These are phyloP conservation scores for Sympetrum striolatum DNA, from an alignment of 2,888 invertebrate species.

Conservation along the genomic window DNA sequence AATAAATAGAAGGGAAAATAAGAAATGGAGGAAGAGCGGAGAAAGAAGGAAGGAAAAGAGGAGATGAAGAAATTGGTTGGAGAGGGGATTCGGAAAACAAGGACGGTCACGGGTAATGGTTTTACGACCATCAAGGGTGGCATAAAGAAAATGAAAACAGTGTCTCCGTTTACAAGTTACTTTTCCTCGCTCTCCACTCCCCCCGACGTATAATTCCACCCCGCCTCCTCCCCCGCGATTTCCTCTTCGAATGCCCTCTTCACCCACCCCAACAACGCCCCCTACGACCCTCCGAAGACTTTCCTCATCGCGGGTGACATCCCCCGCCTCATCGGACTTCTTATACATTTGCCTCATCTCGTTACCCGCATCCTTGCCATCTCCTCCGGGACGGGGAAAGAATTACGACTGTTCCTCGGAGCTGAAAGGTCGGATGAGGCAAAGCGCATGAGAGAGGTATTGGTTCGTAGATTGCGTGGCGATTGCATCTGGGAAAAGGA, in stretches of 20 bases:
- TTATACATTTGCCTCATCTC: conserved; percentile 1
- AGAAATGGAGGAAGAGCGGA: neutral
- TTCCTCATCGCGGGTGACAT: neutral
- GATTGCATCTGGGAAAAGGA: neutral
- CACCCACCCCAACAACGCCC: neutral
- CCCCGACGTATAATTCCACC: neutral
- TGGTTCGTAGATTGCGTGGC: neutral
- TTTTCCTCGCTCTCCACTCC: neutral
- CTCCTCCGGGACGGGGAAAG: conserved; percentile 17
- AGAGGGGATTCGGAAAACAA: conserved; percentile 43
- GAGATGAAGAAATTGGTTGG: conserved; percentile 33
- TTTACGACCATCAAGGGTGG: conserved; percentile 44
- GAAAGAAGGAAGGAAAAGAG: neutral
- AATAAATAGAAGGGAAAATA: neutral
- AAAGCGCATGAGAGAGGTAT: neutral
- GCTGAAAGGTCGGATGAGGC: conserved; percentile 31
- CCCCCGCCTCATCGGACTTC: neutral
- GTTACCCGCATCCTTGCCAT: conserved; percentile 13
- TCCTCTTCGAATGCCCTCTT: neutral
- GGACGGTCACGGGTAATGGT: conserved; percentile 45
- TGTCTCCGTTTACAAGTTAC: conserved; percentile 42
- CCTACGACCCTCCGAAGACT: neutral
- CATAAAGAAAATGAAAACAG: conserved; percentile 46
- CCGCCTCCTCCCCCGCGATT: neutral
- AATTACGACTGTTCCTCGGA: conserved; percentile 13